Evolutionary conservation across 2,113 vertebrate species (phyloP).

Genomic region (Catharus minimus): DNA sequence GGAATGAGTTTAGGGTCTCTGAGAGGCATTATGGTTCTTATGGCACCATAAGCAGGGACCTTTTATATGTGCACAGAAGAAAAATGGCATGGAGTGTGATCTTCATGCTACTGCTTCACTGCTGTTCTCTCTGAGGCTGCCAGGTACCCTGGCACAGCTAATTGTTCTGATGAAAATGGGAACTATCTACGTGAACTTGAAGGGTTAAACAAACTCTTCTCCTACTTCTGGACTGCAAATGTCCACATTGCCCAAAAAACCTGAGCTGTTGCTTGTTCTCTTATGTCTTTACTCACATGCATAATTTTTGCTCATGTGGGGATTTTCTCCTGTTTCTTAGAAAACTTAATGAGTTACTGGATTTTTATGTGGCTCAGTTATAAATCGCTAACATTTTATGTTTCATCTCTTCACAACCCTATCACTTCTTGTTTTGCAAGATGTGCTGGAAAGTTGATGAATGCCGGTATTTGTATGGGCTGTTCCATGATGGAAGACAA

Average conservation of each 20-base stretch:
- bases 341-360: background rate
- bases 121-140: background rate
- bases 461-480: background rate
- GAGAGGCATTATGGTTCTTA: background rate
- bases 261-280: background rate
- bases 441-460: background rate
- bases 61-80: background rate
- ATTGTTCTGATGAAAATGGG: background rate
- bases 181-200: background rate
- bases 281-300: background rate
- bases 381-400: background rate
- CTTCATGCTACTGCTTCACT: background rate
- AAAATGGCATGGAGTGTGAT: background rate
- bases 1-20: background rate
- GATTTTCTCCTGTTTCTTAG: background rate
- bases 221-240: background rate
- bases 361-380: background rate
- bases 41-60: rapidly evolving
- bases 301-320: background rate
- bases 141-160: background rate
- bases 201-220: background rate
- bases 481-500: background rate
- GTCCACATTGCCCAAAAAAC: no score
- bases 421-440: background rate
- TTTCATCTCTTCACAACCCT: background rate